Evolutionary conservation across 1,140 invertebrate species (phyloP).

Genomic region (Arion vulgaris): DNA sequence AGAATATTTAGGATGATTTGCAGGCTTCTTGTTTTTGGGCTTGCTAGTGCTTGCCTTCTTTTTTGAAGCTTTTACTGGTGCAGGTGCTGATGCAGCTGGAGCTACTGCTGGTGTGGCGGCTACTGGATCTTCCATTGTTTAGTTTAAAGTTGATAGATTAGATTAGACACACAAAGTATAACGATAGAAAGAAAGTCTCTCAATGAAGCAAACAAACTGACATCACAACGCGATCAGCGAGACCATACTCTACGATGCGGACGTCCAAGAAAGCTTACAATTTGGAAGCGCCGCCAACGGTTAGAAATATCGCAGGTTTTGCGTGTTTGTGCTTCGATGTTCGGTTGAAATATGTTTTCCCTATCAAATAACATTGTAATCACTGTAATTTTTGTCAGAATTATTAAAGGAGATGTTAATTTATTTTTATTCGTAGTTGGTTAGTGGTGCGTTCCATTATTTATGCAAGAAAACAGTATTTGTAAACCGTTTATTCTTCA

Average conservation of each 20-base stretch:
- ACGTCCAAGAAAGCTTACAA: conserved; percentile 3
- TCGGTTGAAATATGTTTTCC: neutral
- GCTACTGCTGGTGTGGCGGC: conserved; percentile 31
- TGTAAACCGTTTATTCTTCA: conserved; percentile 12
- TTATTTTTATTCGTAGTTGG: neutral
- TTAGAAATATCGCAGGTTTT: neutral
- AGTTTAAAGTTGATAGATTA: neutral
- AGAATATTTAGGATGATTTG: conserved; percentile 54
- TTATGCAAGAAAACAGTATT: conserved; percentile 1
- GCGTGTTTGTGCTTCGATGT: conserved; percentile 14
- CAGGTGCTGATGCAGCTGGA: conserved; percentile 30
- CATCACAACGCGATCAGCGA: neutral
- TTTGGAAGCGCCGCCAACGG: neutral
- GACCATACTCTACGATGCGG: neutral
- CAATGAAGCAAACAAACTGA: neutral
- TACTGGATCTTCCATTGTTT: conserved; percentile 3
- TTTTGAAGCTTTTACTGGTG: conserved; percentile 50
- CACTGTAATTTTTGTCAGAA: neutral
- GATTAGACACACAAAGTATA: too few relatives aligned
- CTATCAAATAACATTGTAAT: neutral
- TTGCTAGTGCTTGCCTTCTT: conserved; percentile 47
- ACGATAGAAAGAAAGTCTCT: neutral
- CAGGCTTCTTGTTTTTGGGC: conserved; percentile 57
- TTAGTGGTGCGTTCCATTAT: neutral
- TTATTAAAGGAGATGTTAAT: neutral